These are phyloP conservation scores for Triplophysa yarkandensis DNA, from an alignment of 2,797 vertebrate species.

Conservation along the genomic window DNA sequence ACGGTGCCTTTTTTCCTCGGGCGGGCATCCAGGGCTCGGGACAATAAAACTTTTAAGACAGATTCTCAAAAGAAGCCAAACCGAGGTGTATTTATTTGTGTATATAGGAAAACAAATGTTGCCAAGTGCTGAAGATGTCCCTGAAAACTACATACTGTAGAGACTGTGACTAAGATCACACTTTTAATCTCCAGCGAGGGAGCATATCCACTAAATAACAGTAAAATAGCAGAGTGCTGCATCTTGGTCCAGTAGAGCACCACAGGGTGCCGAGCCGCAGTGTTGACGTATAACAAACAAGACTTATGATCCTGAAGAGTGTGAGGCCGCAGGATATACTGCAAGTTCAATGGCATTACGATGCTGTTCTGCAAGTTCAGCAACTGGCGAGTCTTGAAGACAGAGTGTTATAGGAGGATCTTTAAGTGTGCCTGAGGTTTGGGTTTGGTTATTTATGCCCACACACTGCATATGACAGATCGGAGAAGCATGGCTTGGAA, in stretches of 20 bases:
- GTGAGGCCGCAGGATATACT: neutral
- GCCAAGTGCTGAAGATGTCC: neutral
- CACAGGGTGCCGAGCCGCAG: neutral
- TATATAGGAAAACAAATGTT: neutral
- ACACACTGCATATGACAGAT: neutral
- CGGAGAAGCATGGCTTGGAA: neutral
- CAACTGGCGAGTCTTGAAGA: constrained; percentile 2
- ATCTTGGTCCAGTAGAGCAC: constrained; percentile 8
- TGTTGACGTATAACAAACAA: constrained; percentile 27
- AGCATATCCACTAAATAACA: constrained; percentile 27
- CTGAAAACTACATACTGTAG: neutral
- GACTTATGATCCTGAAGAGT: constrained; percentile 12
- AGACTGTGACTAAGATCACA: neutral
- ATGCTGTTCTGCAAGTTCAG: constrained; percentile 3
- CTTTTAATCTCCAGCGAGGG: constrained; percentile 17
- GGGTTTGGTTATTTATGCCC: neutral
- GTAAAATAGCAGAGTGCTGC: constrained; percentile 4
- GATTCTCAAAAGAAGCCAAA: constrained; percentile 27
- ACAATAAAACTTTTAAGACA: constrained; percentile 62
- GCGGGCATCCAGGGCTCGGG: constrained; percentile 44
- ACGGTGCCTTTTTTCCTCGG: constrained; percentile 7
- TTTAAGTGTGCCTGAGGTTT: constrained; percentile 3
- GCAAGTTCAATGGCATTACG: neutral
- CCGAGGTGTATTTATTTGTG: no score
- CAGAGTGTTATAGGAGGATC: neutral